Evolutionary conservation across 2,797 vertebrate genomes (phyloP), one percentile per base, ranked within the genome.

Genomic region (Phylloscopus collybita): DNA sequence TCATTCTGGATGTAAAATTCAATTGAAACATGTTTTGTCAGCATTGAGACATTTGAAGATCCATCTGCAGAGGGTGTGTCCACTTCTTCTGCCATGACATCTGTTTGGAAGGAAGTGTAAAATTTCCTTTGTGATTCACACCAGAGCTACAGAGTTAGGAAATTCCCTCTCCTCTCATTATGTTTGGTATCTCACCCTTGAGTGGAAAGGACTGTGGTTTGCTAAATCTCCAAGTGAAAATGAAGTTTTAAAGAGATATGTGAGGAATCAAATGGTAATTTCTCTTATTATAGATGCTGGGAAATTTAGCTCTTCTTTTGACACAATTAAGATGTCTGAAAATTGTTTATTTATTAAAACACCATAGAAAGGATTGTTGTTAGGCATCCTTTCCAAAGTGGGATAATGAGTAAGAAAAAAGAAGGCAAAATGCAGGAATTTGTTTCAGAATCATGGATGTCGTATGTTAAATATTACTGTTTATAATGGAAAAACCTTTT

Each of bases 81-180:
- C 23, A 27, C 70, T 96, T 80, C 80, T 93, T 71, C 71, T 95
- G 91, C 72, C 76, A 75, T 95, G 66, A 89, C 93, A 95, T 97
- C 96, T 98, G 97, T 93, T 97, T 96, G 89, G 87, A 95, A 76
- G 87, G 90, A 92, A 88, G 71, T 25, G 9, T 86, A 92, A 87
- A 90, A 90, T 95, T 94, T 76, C 76, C 54, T 74, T 92, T 78
- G 71, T 94, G 96, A 97, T 78, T 97, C 93, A 95, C 29, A 32
- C 51, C 50, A 91, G 71, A 51, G 57, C 38, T 95, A 61, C 73
- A 86, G 80, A 89, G 80, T 70, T 95, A 81, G 78, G 82, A 90
- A 95, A 75, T 71, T 89, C 56, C 42, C 40, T 44, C 59, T 89
- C 25, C 30, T 81, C 75, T 73, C 5, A 0, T 82, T 67, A 19